Evolutionary conservation across 2,888 invertebrate genomes (phyloP).

Genomic region (Sesamia inferens): DNA sequence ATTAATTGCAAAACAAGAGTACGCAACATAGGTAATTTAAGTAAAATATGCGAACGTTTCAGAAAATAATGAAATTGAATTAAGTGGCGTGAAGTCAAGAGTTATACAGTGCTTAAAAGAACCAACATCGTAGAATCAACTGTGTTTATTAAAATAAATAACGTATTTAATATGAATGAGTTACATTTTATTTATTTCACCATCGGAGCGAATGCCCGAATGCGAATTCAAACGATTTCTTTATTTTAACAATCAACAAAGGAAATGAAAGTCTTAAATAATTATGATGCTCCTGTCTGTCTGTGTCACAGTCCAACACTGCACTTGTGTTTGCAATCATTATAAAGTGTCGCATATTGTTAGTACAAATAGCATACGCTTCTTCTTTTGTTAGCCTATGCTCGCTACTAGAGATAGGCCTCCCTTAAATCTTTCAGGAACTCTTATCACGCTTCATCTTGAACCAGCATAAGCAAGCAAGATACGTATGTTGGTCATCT

Average conservation of each 20-base stretch:
- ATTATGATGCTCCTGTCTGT: not conserved
- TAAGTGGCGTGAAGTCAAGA: constrained; percentile 45
- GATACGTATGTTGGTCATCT: no score
- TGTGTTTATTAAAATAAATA: not conserved
- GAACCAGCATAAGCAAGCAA: no score
- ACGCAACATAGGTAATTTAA: constrained; percentile 45
- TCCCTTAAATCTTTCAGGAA: no score
- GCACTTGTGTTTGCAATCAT: not conserved
- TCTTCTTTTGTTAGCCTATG: no score
- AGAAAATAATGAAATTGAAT: constrained; percentile 42
- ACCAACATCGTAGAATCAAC: constrained; percentile 27
- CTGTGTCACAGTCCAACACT: not conserved
- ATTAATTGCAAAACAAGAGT: constrained; percentile 40
- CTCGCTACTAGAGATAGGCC: no score
- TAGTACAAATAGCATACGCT: not conserved
- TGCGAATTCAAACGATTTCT: no score
- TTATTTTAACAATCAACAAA: no score
- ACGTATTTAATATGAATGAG: not conserved
- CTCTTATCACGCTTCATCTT: no score
- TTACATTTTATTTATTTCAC: not conserved
- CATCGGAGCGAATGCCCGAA: not conserved
- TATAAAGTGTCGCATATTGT: not conserved
- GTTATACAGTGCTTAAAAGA: constrained; percentile 17
- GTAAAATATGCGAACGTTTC: constrained; percentile 41
- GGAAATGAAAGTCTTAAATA: not conserved